Percentiles rank a stretch among this genome's conserved stretches.
Conservation (phyloP, 2,113 vertebrate species). For the Sclerurus mexicanus region DNA sequence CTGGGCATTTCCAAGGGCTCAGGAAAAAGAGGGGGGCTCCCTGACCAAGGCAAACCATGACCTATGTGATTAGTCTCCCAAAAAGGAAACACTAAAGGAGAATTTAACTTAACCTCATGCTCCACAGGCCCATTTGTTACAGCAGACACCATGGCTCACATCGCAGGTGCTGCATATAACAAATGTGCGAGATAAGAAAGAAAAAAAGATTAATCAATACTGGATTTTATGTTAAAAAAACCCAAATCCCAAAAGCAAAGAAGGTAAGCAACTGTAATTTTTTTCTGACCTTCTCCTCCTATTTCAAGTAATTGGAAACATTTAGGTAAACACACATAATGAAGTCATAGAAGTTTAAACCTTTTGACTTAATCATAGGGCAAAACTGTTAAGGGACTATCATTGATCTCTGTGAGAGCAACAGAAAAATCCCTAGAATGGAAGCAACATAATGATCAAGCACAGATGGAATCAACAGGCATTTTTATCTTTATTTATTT, state of each 20-base stretch:
- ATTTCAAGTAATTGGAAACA: not conserved
- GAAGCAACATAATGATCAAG: not conserved
- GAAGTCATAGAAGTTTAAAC: not conserved
- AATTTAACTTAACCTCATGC: not conserved
- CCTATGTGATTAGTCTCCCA: not conserved
- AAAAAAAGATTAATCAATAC: not conserved
- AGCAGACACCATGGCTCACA: not conserved
- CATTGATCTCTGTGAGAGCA: not conserved
- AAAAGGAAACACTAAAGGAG: not conserved
- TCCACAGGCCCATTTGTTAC: not conserved
- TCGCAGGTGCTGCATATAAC: not conserved
- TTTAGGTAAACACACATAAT: not conserved
- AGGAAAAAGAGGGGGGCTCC: not conserved
- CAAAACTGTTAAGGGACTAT: not conserved
- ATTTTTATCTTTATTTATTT: conserved; percentile 17
- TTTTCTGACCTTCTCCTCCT: not conserved
- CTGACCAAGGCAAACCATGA: accelerated
- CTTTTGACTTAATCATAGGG: not conserved
- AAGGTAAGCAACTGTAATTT: not conserved
- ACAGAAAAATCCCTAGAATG: not conserved
- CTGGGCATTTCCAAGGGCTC: not conserved
- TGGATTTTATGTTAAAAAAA: not conserved
- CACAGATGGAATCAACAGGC: not conserved
- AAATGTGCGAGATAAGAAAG: not conserved
- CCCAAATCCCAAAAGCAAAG: not conserved